Conservation (phyloP, 2,113 vertebrate genomes). For the Trichomycterus rosablanca region DNA sequence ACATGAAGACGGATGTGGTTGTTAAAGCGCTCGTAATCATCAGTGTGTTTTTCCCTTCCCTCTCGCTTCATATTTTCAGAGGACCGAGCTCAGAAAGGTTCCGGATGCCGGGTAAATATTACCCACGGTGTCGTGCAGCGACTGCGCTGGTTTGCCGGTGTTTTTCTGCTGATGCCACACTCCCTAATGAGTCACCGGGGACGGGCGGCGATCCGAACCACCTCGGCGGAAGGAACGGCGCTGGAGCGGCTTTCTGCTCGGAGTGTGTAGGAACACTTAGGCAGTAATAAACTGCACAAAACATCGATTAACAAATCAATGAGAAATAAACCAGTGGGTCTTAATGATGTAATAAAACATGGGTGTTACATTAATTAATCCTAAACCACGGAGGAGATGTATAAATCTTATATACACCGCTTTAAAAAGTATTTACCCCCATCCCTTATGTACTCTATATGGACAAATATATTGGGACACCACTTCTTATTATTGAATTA, state of each 20-base stretch:
- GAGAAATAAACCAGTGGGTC: neutral
- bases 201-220: constrained; percentile 33
- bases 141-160: constrained; percentile 51
- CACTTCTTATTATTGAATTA: no score
- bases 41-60: neutral
- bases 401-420: no score
- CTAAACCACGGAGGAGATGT: no score
- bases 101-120: constrained; percentile 59
- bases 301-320: constrained; percentile 13
- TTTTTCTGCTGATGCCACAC: constrained; percentile 57
- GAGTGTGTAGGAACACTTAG: constrained; percentile 1
- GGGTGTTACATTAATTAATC: no score
- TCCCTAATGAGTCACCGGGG: constrained; percentile 67
- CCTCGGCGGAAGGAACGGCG: constrained; percentile 22
- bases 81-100: constrained; percentile 15
- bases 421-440: no score
- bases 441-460: no score
- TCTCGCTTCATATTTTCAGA: neutral
- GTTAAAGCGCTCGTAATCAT: constrained; percentile 16
- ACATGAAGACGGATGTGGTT: constrained; percentile 21
- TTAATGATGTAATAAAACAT: no score
- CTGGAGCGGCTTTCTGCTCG: constrained; percentile 9
- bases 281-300: constrained; percentile 17
- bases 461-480: no score
- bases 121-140: constrained; percentile 54